Base-by-base conservation (phyloP, 2,797 vertebrate species). In the Enteromius fasciolatus region DNA sequence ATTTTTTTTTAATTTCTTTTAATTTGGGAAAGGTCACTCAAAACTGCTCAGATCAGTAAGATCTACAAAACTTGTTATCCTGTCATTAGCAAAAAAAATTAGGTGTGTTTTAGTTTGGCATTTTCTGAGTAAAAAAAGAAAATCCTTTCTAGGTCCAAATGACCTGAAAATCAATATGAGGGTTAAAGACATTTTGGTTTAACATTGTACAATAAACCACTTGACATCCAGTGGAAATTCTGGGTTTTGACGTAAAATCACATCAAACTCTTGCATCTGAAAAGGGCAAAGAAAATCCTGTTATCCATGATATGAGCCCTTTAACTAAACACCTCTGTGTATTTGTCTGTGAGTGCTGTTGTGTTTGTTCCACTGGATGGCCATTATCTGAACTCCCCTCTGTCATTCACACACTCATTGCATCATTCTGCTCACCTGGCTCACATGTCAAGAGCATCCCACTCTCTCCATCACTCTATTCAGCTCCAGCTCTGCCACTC, bases 321-420 rank as follows among this genome's bases (percentile, higher is more conserved):
- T 54, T 33, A 57, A 59, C 61, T n/a, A 74, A 75, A 81, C 70
- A 48, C 50, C 52, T 76, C 48, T 67, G 80, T 61, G 36, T 66
- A 61, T 64, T 64, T 74, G 39, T 76, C 33, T 54, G 31, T n/a
- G 48, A 66, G 31, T 82, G 61, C 39, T 39, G 25, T 31, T 67
- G 46, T 76, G 74, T 83, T 69, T 83, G 73, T 76, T 69, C 74
- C 36, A 69, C 36, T 75, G 80, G 61, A 75, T 39, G 48, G 52
- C 64, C 63, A 76, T 82, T 76, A 76, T 68, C 80, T 82, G 23
- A 82, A 76, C 46, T 76, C 33, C 14, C 36, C 63, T 52, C 80
- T 39, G 63, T 82, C 80, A 64, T 25, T 63, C 80, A 52, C 14
- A 48, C 41, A 50, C 46, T 81, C 48, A 48, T 82, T 76, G 80